Base-by-base conservation (phyloP, 2,888 invertebrate genomes). In the Pterobdella sp. region DNA sequence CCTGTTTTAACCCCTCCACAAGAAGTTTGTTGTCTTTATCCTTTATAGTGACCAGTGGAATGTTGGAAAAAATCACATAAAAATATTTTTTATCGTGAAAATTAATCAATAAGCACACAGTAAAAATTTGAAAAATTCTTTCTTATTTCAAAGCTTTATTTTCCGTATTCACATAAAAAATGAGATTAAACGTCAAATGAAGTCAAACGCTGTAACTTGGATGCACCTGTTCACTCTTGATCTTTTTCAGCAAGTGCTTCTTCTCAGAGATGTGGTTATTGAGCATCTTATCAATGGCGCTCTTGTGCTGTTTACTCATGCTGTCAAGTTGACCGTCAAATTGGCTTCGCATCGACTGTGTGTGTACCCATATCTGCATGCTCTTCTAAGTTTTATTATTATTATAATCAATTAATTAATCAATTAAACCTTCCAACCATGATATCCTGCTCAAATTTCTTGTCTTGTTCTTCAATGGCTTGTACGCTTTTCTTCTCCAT, bases 301-400 rank as follows among this genome's bases (percentile, higher is more conserved):
- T 90, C 74, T 94, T 90, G 83, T 95, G 95, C 75, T 92, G 91
- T 0, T 94, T 88, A 72, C 91, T 90, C 75, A 96, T 86, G 68
- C 89, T 87, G 75, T 98, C 97, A 81, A 96, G 87, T 81, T 98
- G 97, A 32, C 90, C 87, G 81, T 98, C 97, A 83, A 93, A 96
- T 18, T 91, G 91, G 67, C 93, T 89, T 70, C 90, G 88, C 72
- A 95, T 85, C 1, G 87, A 87, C 84, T 86, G 79, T 22, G 22
- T 3, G 26, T 1, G 1, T 18, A 64, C 26, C 1, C 14, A 49
- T 14, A n/a, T 18, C 52, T n/a, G 14, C n/a, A n/a, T 64, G 14
- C 7, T 64, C 1, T n/a, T 68, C 42, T 2, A 14, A 4, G 42
- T n/a, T 1, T 42, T 42, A 18, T 35, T 1, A n/a, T 26, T 14